Evolutionary conservation across 2,888 invertebrate genomes (phyloP), one percentile per base, ranked within the genome.

Genomic region (Brenthis ino): DNA sequence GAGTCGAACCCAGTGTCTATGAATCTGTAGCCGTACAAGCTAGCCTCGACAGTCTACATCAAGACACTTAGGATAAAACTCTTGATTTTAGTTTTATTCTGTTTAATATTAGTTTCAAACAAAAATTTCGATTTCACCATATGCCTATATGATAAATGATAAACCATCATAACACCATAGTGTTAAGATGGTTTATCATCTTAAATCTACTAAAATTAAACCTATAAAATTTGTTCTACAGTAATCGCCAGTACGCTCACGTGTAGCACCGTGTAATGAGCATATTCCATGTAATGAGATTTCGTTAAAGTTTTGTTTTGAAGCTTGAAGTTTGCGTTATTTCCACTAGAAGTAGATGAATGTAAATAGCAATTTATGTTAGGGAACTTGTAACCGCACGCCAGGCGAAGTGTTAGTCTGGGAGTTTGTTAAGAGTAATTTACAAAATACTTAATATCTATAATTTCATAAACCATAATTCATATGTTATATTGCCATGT

Each of bases 351-450:
- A 47, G 57, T 63, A 53, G 33, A 54, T 14, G 37, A 43, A 43
- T 70, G 64, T 64, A 50, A 66, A 71, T 71, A 67, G 51, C 56
- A 60, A 71, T 66, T 66, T 61, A 60, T 58, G 58, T 56, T 66
- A 66, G 57, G 51, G 47, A 60, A 60, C 48, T 64, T 33, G 48
- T 12, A 51, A 55, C 16, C 50, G 14, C 50, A 13, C 13, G 51
- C 58, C 47, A 61, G 50, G 48, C 57, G 47, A 6, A 33, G 50
- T 60, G 28, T 33, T 28, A 28, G 33, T 28, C 50, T 33, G 50
- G 28, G 50, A 50, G 28, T 60, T 58, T 50, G 60, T 60, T 43
- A 43, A 11, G 37, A 8, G 37, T 60, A 60, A 33, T 50, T 60
- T 50, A 60, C n/a, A 12, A 60, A 50, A 60, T 60, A 33, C 11